Evolutionary conservation across 2,113 vertebrate species (phyloP).

Genomic region (Saimiri boliviensis): DNA sequence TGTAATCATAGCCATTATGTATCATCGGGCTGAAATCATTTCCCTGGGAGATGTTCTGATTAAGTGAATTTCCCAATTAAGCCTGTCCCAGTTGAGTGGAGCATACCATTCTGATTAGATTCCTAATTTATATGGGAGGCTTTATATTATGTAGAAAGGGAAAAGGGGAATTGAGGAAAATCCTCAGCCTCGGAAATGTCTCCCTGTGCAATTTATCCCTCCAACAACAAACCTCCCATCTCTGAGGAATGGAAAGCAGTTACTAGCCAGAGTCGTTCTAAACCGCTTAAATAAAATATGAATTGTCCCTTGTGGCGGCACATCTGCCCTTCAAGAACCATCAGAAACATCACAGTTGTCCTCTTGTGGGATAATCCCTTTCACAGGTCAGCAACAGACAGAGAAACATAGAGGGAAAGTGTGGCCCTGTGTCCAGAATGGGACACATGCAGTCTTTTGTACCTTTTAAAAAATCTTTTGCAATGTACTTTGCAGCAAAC

Average conservation of each 20-base stretch:
- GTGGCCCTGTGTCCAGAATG: not conserved
- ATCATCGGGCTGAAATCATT: constrained; percentile 54
- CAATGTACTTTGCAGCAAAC: not conserved
- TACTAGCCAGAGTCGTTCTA: not conserved
- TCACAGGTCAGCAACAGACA: not conserved
- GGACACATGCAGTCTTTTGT: not conserved
- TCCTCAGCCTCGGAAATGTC: constrained; percentile 26
- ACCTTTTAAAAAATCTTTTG: not conserved
- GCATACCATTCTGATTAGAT: constrained; percentile 56
- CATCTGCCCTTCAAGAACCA: not conserved
- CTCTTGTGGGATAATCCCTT: not conserved
- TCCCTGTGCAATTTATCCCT: not conserved
- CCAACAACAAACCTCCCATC: not conserved
- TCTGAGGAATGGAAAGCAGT: not conserved
- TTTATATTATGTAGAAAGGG: constrained; percentile 25
- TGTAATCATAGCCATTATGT: constrained; percentile 59
- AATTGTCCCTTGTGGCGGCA: not conserved
- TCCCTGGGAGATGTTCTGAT: constrained; percentile 70
- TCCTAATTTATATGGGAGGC: constrained; percentile 50
- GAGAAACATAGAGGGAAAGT: not conserved
- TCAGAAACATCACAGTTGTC: not conserved
- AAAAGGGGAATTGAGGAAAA: not conserved
- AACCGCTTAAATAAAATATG: not conserved
- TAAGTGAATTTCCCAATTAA: constrained; percentile 72
- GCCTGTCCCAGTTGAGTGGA: constrained; percentile 40